phyloP scores from a whole-genome alignment of 2,888 invertebrate species.

The Rhyacophila evoluta region DNA sequence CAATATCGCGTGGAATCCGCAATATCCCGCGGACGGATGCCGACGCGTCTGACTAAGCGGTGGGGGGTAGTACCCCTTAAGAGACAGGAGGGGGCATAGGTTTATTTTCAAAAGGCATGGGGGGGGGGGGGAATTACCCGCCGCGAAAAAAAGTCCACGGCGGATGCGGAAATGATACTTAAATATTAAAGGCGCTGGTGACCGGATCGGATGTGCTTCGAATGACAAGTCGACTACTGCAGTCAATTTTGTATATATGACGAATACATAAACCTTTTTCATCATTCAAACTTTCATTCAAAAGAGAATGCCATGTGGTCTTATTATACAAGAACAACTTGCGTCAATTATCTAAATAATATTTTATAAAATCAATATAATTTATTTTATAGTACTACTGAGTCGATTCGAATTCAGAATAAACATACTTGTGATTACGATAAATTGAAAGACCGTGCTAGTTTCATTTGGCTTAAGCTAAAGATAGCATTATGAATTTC shows the following conservation, averaged over 20 bases:
- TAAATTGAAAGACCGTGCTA: too few species aligned
- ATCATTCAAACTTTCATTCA: too few species aligned
- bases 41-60: slow-evolving; percentile 31
- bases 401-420: too few species aligned
- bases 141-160: slow-evolving; percentile 22
- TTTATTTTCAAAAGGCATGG: neutral
- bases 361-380: too few species aligned
- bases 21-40: slow-evolving; percentile 38
- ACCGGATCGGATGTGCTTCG: slow-evolving; percentile 3
- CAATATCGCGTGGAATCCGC: slow-evolving; percentile 53
- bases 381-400: too few species aligned
- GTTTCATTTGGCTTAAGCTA: too few species aligned
- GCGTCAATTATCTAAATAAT: too few species aligned
- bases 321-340: too few species aligned
- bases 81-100: neutral
- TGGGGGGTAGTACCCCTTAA: neutral
- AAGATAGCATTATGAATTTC: too few species aligned
- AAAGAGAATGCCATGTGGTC: too few species aligned
- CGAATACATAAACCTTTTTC: too few species aligned
- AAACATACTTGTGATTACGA: too few species aligned
- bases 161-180: slow-evolving; percentile 28
- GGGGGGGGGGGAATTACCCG: neutral
- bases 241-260: neutral
- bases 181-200: slow-evolving; percentile 27
- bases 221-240: neutral